Percentiles rank a stretch among this genome's conserved stretches.
These are phyloP conservation scores for Campoplex capitator DNA, from an alignment of 2,888 invertebrate genomes.

Conservation along the genomic window DNA sequence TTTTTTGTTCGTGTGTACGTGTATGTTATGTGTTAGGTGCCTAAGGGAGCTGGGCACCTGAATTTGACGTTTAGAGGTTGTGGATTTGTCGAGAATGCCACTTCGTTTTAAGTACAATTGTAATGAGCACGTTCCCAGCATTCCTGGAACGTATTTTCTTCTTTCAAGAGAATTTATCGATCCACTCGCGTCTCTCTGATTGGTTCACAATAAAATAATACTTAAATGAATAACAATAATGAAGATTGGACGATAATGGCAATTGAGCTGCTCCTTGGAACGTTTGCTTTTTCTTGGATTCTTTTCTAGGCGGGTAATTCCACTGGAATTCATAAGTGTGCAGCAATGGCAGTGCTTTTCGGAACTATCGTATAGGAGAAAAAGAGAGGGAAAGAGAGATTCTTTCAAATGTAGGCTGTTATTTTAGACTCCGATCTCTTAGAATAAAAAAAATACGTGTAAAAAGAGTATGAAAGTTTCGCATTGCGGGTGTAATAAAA, in stretches of 20 bases:
- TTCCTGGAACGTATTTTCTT: slow-evolving; percentile 56
- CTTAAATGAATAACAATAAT: slow-evolving; percentile 40
- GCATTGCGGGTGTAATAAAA: slow-evolving; percentile 41
- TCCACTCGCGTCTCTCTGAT: slow-evolving; percentile 55
- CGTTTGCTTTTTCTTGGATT: slow-evolving; percentile 31
- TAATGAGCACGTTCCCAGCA: slow-evolving; percentile 70
- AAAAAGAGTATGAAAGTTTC: slow-evolving; percentile 50
- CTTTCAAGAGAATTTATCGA: slow-evolving; percentile 58
- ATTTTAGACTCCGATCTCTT: slow-evolving; percentile 61
- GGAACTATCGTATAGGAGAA: slow-evolving; percentile 54
- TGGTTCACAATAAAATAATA: slow-evolving; percentile 48
- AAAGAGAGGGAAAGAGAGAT: slow-evolving; percentile 69
- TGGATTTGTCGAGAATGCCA: slow-evolving; percentile 44
- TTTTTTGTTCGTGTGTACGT: slow-evolving; percentile 45
- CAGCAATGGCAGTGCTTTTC: slow-evolving; percentile 81
- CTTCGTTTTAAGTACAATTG: slow-evolving; percentile 71
- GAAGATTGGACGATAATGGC: slow-evolving; percentile 64
- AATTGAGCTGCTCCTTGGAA: slow-evolving; percentile 60
- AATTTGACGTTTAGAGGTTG: slow-evolving; percentile 64
- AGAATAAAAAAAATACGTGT: slow-evolving; percentile 58
- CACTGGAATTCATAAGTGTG: slow-evolving; percentile 60
- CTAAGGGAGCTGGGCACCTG: slow-evolving; percentile 70
- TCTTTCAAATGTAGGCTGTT: slow-evolving; percentile 30
- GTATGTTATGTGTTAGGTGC: slow-evolving; percentile 36
- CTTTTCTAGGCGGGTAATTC: slow-evolving; percentile 6